phyloP scores from a whole-genome alignment of 2,113 vertebrate species.

The Zapornia atra region DNA sequence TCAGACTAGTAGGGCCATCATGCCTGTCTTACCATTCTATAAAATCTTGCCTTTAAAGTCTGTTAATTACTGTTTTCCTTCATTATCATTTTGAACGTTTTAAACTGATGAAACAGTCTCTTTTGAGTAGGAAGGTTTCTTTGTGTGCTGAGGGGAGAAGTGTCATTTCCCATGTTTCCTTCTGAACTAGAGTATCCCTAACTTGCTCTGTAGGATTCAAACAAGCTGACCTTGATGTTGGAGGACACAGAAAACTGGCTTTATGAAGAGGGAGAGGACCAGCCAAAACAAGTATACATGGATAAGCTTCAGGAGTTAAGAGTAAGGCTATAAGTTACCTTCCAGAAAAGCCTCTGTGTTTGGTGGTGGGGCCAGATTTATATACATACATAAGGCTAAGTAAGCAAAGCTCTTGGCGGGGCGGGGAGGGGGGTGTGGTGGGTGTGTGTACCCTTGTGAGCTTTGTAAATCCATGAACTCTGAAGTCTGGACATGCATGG shows the following conservation, averaged over 20 bases:
- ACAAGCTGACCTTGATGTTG: constrained; percentile 83
- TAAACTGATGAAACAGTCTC: background rate
- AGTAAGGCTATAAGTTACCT: constrained; percentile 68
- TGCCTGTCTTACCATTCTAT: background rate
- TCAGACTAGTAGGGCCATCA: background rate
- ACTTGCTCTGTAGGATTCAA: constrained; percentile 75
- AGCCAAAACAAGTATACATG: constrained; percentile 92
- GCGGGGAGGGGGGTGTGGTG: too few species aligned
- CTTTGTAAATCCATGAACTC: background rate
- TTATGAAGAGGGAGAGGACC: constrained; percentile 95
- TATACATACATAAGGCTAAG: too few species aligned
- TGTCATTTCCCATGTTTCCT: background rate
- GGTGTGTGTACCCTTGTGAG: background rate
- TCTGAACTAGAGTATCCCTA: background rate
- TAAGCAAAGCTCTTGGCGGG: background rate
- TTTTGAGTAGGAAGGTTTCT: background rate
- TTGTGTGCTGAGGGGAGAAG: background rate
- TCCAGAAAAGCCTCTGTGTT: background rate
- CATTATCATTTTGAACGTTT: background rate
- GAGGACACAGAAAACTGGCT: constrained; percentile 96
- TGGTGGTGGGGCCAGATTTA: too few species aligned
- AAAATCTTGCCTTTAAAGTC: background rate
- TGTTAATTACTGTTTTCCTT: background rate
- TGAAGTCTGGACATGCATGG: rapidly evolving
- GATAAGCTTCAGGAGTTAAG: constrained; percentile 91